A percentile compares a stretch with the other conserved stretches of the same genome.
Evolutionary conservation across 2,888 invertebrate genomes (phyloP).

Genomic region (Pristionchus fissidentatus): DNA sequence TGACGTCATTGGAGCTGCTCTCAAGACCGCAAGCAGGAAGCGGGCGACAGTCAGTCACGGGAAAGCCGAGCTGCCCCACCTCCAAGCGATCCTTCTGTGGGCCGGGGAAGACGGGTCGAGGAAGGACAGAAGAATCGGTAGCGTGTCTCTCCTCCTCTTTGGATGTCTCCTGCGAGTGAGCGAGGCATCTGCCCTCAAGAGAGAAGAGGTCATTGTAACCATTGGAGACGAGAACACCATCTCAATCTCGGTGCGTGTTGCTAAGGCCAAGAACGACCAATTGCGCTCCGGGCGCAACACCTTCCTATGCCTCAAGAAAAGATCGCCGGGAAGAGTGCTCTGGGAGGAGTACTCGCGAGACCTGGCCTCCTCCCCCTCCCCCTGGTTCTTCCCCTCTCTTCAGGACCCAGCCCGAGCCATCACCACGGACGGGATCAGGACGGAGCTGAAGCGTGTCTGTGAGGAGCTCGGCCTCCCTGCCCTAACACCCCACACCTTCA

Average conservation of each 20-base stretch:
- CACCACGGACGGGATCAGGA: not conserved
- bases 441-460: not conserved
- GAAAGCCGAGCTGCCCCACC: not conserved
- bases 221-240: not conserved
- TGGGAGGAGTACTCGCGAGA: not conserved
- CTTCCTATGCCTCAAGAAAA: not conserved
- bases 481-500: not conserved
- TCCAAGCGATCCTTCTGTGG: not conserved
- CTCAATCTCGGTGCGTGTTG: not conserved
- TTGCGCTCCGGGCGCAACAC: not conserved
- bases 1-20: not conserved
- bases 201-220: not conserved
- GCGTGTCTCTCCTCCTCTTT: not conserved
- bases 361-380: not conserved
- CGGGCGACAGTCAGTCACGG: not conserved
- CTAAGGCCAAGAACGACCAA: conserved; percentile 21
- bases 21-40: not conserved
- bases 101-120: not conserved
- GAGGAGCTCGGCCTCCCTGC: not conserved
- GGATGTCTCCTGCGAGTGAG: not conserved
- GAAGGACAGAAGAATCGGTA: not conserved
- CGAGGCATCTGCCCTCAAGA: not conserved
- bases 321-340: not conserved
- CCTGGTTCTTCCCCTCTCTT: not conserved
- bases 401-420: not conserved